phyloP scores from a whole-genome alignment of 2,797 vertebrate genomes.

The Alosa sapidissima region DNA sequence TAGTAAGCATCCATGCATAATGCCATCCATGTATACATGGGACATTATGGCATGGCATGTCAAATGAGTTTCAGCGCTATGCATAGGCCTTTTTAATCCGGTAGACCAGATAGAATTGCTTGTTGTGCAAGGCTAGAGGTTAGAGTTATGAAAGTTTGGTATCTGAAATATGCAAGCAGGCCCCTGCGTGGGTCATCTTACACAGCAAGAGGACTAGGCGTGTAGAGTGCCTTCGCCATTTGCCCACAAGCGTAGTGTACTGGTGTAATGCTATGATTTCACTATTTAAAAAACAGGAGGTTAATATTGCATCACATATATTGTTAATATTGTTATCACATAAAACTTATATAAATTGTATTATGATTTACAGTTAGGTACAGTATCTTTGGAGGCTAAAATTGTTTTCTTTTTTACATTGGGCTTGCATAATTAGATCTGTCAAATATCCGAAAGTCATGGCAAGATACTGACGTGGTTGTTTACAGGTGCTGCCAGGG shows the following conservation, averaged over 20 bases:
- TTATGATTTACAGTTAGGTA: neutral
- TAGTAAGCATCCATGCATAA: neutral
- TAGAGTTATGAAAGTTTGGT: slow-evolving; percentile 37
- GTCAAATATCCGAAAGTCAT: neutral
- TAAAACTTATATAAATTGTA: too few species aligned
- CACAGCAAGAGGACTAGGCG: neutral
- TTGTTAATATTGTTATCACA: neutral
- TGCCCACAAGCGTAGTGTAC: neutral
- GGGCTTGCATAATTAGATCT: neutral
- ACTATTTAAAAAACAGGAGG: neutral
- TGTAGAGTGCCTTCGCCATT: neutral
- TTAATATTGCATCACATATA: neutral
- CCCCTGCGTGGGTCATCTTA: slow-evolving; percentile 32
- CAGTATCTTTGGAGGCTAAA: neutral
- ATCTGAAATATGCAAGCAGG: slow-evolving; percentile 59
- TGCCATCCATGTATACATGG: neutral
- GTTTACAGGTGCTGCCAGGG: slow-evolving; percentile 74
- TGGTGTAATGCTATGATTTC: neutral
- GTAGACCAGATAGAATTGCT: slow-evolving; percentile 44
- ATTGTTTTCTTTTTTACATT: neutral
- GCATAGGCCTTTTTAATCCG: slow-evolving; percentile 40
- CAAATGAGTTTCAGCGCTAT: neutral
- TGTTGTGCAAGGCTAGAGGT: slow-evolving; percentile 52
- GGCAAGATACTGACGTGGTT: neutral
- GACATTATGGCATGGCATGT: slow-evolving; percentile 6